Evolutionary conservation across 92 coral and sea anemone genomes (phyloP), one percentile per base, ranked within the genome.

Genomic region (Nematostella vectensis): DNA sequence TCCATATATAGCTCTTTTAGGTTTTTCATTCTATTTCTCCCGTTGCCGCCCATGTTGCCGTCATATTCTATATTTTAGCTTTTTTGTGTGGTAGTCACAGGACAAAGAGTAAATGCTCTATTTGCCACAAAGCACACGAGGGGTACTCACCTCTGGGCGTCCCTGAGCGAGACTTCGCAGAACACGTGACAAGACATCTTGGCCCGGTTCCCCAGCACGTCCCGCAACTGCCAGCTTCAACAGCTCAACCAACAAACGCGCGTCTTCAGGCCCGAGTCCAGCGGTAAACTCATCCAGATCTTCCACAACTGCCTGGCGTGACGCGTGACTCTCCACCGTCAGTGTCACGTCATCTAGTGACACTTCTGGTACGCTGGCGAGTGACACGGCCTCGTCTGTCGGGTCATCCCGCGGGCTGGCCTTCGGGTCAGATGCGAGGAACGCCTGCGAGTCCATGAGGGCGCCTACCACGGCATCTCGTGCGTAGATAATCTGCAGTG

Each of bases 391-490:
- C 28, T 81, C 74, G 17, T 68, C 83, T 28, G 65, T 64, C 29
- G 86, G 58, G 10, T 86, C 89, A 10, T 71, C 68, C 53, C 71
- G 74, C 25, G 76, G 83, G 54, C 74, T 62, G 25, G 77, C 26
- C 31, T 58, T 71, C n/a, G 84, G 25, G 9, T 88, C 83, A 33
- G 91, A 66, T 23, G 80, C 67, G 13, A 69, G 67, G 56, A 75
- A 73, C 0, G 83, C 64, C 33, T 74, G 83, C 2, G 96, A 77
- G 42, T 82, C 87, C 69, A 87, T 68, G n/a, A 91, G 75, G 4
- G 98, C 73, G 27, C 91, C 85, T 15, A 91, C 96, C 1, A 91
- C 96, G 16, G 93, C 95, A 53, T 89, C 97, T 20, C 97, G 89
- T 1, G 97, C 94, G 47, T 86, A 91, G 29, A 82, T 80, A 25